Conservation (phyloP, 2,888 invertebrate species). For the Dicyrtomina minuta region DNA sequence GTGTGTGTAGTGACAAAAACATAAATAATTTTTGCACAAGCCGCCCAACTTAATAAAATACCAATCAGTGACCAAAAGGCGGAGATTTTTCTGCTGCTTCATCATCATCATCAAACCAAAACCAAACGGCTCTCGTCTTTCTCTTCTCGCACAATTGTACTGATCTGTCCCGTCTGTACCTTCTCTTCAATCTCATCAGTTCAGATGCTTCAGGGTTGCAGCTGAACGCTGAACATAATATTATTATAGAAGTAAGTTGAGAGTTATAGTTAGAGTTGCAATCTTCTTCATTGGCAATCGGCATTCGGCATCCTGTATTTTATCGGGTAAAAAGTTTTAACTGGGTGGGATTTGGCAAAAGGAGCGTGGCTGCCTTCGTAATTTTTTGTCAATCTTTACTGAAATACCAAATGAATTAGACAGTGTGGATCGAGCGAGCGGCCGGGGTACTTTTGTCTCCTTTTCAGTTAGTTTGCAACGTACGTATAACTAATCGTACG, state of each 20-base stretch:
- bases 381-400: background rate
- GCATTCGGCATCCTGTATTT: no score
- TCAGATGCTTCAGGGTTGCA: no score
- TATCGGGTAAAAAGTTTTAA: no score
- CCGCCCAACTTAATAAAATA: background rate
- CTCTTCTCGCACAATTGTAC: no score
- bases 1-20: no score
- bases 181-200: no score
- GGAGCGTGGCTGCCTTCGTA: conserved; percentile 12
- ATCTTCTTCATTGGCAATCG: no score
- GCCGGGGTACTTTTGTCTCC: conserved; percentile 27
- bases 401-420: conserved; percentile 1
- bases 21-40: background rate
- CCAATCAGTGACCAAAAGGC: conserved; percentile 2
- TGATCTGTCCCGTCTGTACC: no score
- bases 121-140: background rate
- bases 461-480: conserved; percentile 16
- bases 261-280: no score
- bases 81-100: background rate
- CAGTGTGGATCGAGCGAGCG: conserved; percentile 41
- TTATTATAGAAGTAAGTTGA: no score
- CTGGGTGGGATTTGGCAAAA: conserved; percentile 19
- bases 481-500: background rate
- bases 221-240: no score
- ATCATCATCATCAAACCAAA: background rate